Base-by-base conservation (phyloP, 2,888 invertebrate species). In the Tetragonisca angustula region DNA sequence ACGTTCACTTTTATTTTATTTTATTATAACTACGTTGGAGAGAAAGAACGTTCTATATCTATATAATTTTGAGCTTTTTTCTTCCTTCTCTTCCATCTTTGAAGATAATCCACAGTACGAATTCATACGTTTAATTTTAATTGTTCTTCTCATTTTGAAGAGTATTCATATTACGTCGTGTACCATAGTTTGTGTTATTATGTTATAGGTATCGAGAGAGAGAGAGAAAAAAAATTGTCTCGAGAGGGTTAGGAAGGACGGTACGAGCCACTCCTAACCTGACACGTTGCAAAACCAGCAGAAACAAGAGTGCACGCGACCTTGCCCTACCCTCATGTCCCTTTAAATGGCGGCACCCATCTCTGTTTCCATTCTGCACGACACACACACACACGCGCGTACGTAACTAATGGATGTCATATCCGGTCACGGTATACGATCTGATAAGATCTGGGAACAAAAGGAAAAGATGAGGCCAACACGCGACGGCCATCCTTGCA, bases 401-500 rank as follows among this genome's bases (percentile, higher is more conserved):
- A 67, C 64, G 85, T 77, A 77, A 77, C 84, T 81, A 81, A 84
- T 85, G 80, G 84, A 84, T 77, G 81, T 81, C 81, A 78, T 78
- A 84, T 85, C 85, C 85, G 85, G 85, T 84, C 85, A 85, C 81
- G 85, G 85, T 84, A 70, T 27, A 75, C 84, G 78, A 75, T 59
- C 54, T 56, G 85, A 85, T 85, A 85, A 85, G 81, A 85, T 85
- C 85, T 54, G 70, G 56, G 54, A 76, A 84, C 78, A 81, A 78
- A 85, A 65, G 68, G 56, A 80, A 77, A 76, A 64, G 61, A 67
- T 15, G 59, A 27, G 70, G 43, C 50, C 36, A 59, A 78, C 77
- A 78, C 81, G 81, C 80, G 80, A 78, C 80, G 80, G 71, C 62
- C 50, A 70, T 75, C 78, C 49, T 73, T 49, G 64, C 65, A 68